These are phyloP conservation scores for Xylota segnis DNA, from an alignment of 2,888 invertebrate genomes.

Conservation along the genomic window DNA sequence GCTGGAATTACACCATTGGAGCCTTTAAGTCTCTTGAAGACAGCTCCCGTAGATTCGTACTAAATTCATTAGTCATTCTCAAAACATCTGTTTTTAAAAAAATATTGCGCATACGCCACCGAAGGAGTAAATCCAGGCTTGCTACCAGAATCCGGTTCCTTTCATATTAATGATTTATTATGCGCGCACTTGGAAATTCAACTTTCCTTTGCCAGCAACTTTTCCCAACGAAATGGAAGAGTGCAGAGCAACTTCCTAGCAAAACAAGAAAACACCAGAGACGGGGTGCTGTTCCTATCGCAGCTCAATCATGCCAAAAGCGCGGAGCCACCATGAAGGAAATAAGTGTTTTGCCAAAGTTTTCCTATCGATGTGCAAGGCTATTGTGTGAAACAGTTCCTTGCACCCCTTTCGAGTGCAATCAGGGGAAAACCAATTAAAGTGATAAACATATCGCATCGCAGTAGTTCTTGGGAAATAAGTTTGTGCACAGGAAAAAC, in stretches of 20 bases:
- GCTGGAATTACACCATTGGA: too few species aligned
- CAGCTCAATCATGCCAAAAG: constrained; percentile 47
- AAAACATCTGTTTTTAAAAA: constrained; percentile 12
- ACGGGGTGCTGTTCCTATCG: constrained; percentile 38
- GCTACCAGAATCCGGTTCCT: constrained; percentile 21
- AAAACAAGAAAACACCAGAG: not conserved
- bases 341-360: constrained; percentile 51
- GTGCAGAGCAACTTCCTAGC: constrained; percentile 44
- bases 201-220: constrained; percentile 38
- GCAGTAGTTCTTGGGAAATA: constrained; percentile 29
- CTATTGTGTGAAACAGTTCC: constrained; percentile 33
- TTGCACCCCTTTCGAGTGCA: constrained; percentile 48
- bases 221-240: constrained; percentile 17
- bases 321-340: constrained; percentile 21
- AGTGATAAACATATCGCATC: constrained; percentile 61
- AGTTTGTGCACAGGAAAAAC: constrained; percentile 8
- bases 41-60: too few species aligned
- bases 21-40: too few species aligned
- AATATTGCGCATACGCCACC: constrained; percentile 46
- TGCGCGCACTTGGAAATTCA: constrained; percentile 30
- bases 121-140: constrained; percentile 29
- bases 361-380: constrained; percentile 20
- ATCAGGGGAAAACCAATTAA: constrained; percentile 62
- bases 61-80: too few species aligned
- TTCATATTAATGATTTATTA: constrained; percentile 63